These are phyloP conservation scores for Mesocentrotus franciscanus DNA, from an alignment of 53 echinoderm and acorn worm species.

Conservation along the genomic window DNA sequence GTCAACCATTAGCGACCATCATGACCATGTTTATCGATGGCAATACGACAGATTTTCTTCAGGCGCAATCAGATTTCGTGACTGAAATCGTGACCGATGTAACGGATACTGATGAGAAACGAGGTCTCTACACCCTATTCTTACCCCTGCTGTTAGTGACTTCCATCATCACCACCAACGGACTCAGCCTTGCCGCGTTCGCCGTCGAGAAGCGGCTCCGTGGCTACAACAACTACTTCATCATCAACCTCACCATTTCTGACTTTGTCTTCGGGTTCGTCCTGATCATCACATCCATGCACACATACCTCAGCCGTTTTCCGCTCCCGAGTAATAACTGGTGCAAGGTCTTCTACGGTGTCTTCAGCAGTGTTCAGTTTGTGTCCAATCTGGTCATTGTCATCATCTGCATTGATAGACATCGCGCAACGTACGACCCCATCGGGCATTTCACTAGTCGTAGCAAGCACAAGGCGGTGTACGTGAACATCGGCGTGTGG, in stretches of 20 bases:
- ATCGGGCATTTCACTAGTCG: slow-evolving; percentile 57
- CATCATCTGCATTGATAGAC: slow-evolving; percentile 72
- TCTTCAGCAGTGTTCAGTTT: slow-evolving; percentile 24
- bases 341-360: slow-evolving; percentile 32
- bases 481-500: neutral
- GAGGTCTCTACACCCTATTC: neutral
- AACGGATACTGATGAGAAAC: neutral
- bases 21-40: neutral
- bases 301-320: slow-evolving; percentile 18
- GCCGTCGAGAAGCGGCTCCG: slow-evolving; percentile 56
- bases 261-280: slow-evolving; percentile 61
- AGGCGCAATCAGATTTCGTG: neutral
- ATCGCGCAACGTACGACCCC: slow-evolving; percentile 68
- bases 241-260: too few relatives aligned
- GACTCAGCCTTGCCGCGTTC: slow-evolving; percentile 54
- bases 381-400: slow-evolving; percentile 59
- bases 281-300: neutral
- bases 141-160: neutral
- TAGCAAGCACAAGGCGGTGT: slow-evolving; percentile 30
- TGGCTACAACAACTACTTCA: slow-evolving; percentile 73
- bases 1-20: neutral
- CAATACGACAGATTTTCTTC: neutral
- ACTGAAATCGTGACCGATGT: neutral
- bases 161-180: neutral
- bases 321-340: slow-evolving; percentile 32